phyloP scores from a whole-genome alignment of 1,140 invertebrate species.

The Pachyrhynchus sulphureomaculatus region DNA sequence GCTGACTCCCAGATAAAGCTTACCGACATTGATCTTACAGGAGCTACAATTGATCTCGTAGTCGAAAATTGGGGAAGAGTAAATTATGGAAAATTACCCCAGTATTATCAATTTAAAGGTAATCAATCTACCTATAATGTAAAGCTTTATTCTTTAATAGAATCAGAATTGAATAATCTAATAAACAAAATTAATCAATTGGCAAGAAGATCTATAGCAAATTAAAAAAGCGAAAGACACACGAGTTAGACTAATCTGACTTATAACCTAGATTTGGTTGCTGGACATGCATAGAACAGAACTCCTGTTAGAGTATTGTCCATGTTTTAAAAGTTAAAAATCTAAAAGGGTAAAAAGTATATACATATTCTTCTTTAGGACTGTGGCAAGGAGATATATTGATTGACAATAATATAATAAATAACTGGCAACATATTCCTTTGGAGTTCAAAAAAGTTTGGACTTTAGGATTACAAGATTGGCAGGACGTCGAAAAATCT shows the following conservation, averaged over 20 bases:
- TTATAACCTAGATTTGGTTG: too few species aligned
- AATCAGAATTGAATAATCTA: too few species aligned
- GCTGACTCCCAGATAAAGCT: constrained; percentile 42
- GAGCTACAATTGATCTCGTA: constrained; percentile 55
- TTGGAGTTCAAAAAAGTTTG: constrained; percentile 55
- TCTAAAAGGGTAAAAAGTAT: too few species aligned
- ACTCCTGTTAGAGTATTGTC: too few species aligned
- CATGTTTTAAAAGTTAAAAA: too few species aligned
- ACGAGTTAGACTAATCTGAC: too few species aligned
- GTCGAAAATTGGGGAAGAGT: constrained; percentile 63
- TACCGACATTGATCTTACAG: constrained; percentile 15
- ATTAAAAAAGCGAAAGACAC: too few species aligned
- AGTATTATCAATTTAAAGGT: constrained; percentile 56
- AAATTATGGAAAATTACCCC: constrained; percentile 55
- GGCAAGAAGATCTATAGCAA: too few species aligned
- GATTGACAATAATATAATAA: constrained; percentile 49
- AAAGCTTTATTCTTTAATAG: constrained; percentile 34
- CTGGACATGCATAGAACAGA: too few species aligned
- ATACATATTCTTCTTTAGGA: constrained; percentile 58
- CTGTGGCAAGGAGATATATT: constrained; percentile 51
- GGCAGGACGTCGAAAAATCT: constrained; percentile 15
- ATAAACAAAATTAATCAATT: too few species aligned
- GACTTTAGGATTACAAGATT: constrained; percentile 37
- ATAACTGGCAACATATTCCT: constrained; percentile 55
- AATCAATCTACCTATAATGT: too few species aligned